phyloP scores from a whole-genome alignment of 1,140 invertebrate genomes.

The Scaptomyza hsui region DNA sequence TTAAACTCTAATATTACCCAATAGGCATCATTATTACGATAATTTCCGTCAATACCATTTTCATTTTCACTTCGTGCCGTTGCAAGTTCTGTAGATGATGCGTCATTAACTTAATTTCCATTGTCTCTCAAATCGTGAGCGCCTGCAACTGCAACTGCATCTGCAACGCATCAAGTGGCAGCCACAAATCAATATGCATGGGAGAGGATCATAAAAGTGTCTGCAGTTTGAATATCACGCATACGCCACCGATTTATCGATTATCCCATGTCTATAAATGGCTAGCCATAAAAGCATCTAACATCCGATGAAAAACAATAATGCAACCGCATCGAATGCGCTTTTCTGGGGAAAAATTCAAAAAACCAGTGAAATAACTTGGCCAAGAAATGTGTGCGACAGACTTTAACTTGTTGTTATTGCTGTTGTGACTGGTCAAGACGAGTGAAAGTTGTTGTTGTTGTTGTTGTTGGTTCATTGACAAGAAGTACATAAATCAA shows the following conservation, averaged over 20 bases:
- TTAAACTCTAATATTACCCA: neutral
- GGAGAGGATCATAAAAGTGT: constrained; percentile 32
- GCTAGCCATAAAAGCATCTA: constrained; percentile 11
- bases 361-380: constrained; percentile 54
- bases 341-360: constrained; percentile 31
- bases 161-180: constrained; percentile 39
- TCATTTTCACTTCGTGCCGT: constrained; percentile 9
- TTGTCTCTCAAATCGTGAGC: constrained; percentile 24
- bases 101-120: constrained; percentile 29
- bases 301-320: constrained; percentile 16
- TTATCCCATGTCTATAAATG: constrained; percentile 36
- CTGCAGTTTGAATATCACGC: constrained; percentile 32
- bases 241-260: constrained; percentile 37
- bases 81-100: constrained; percentile 23
- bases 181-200: constrained; percentile 31
- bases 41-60: constrained; percentile 24
- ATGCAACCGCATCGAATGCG: constrained; percentile 11
- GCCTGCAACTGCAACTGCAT: constrained; percentile 11
- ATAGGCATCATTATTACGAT: constrained; percentile 15
- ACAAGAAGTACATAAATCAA: constrained; percentile 62
- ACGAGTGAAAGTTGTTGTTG: constrained; percentile 48
- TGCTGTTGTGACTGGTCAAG: constrained; percentile 37
- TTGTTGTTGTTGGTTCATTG: constrained; percentile 39
- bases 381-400: constrained; percentile 29
- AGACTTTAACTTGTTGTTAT: constrained; percentile 38